Evolutionary conservation across 1,140 invertebrate species (phyloP).

Genomic region (Grapholita molesta): DNA sequence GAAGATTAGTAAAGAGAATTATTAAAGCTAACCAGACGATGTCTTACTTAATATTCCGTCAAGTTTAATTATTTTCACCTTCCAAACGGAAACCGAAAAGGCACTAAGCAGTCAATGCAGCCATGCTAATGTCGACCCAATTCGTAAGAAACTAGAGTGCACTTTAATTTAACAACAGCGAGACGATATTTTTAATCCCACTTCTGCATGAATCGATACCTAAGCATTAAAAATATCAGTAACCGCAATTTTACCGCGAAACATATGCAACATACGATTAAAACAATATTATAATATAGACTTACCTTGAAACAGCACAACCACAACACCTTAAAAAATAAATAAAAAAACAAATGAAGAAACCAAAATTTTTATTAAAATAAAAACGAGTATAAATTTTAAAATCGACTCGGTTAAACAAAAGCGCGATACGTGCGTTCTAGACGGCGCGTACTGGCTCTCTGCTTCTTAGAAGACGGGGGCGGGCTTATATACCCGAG

Average conservation of each 20-base stretch:
- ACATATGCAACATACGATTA: not conserved
- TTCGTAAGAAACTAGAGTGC: constrained; percentile 26
- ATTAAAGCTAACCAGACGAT: constrained; percentile 11
- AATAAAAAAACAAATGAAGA: constrained; percentile 10
- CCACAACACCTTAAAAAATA: constrained; percentile 34
- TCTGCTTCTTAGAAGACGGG: constrained; percentile 42
- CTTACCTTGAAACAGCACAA: constrained; percentile 17
- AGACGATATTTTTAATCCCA: constrained; percentile 51
- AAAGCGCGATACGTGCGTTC: constrained; percentile 44
- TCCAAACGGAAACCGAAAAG: constrained; percentile 13
- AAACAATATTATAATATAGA: not conserved
- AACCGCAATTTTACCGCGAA: not conserved
- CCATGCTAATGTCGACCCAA: constrained; percentile 30
- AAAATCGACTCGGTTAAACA: constrained; percentile 41
- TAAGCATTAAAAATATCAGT: not conserved
- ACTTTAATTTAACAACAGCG: constrained; percentile 23
- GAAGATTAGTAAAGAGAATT: constrained; percentile 6
- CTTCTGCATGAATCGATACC: constrained; percentile 53
- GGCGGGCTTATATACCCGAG: constrained; percentile 58
- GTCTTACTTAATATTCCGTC: constrained; percentile 27
- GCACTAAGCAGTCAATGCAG: constrained; percentile 21
- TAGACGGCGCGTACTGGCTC: constrained; percentile 53
- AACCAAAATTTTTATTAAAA: constrained; percentile 28
- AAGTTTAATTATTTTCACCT: constrained; percentile 57
- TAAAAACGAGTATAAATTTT: constrained; percentile 34